A percentile compares a stretch with the other conserved stretches of the same genome.
phyloP scores from a whole-genome alignment of 2,888 invertebrate species.

The Oeneis ivallda region DNA sequence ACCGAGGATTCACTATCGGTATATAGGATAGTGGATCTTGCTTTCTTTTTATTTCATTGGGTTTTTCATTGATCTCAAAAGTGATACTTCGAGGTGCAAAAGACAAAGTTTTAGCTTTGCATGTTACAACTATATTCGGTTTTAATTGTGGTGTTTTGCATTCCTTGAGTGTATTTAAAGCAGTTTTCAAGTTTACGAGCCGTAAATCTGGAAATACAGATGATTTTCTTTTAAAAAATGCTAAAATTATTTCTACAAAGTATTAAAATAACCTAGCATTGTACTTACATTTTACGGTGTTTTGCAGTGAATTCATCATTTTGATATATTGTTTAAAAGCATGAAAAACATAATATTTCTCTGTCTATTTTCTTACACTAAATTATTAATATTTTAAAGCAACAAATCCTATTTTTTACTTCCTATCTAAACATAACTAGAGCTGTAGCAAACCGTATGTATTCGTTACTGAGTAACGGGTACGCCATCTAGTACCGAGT shows the following conservation, averaged over 20 bases:
- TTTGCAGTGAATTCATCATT: slow-evolving; percentile 66
- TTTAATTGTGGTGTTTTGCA: slow-evolving; percentile 48
- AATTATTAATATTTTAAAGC: not conserved
- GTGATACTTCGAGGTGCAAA: slow-evolving; percentile 65
- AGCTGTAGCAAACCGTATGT: too few relatives aligned
- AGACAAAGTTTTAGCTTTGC: slow-evolving; percentile 47
- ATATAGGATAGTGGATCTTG: slow-evolving; percentile 67
- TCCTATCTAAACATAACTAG: too few relatives aligned
- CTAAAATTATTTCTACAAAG: not conserved
- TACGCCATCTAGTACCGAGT: too few relatives aligned
- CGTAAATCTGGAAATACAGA: slow-evolving; percentile 62
- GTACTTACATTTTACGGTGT: slow-evolving; percentile 68
- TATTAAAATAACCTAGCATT: slow-evolving; percentile 52
- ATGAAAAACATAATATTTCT: not conserved
- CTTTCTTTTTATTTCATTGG: slow-evolving; percentile 49
- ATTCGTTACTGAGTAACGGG: too few relatives aligned
- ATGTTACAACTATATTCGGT: slow-evolving; percentile 45
- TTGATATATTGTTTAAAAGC: not conserved
- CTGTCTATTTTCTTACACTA: not conserved
- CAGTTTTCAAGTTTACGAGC: slow-evolving; percentile 61
- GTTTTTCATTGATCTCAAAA: slow-evolving; percentile 60
- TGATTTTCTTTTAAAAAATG: slow-evolving; percentile 29
- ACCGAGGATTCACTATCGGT: slow-evolving; percentile 71
- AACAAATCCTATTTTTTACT: too few relatives aligned
- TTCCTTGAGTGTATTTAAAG: slow-evolving; percentile 60